These are phyloP conservation scores for Trissolcus brochymenae DNA, from an alignment of 2,888 invertebrate genomes.

Conservation along the genomic window DNA sequence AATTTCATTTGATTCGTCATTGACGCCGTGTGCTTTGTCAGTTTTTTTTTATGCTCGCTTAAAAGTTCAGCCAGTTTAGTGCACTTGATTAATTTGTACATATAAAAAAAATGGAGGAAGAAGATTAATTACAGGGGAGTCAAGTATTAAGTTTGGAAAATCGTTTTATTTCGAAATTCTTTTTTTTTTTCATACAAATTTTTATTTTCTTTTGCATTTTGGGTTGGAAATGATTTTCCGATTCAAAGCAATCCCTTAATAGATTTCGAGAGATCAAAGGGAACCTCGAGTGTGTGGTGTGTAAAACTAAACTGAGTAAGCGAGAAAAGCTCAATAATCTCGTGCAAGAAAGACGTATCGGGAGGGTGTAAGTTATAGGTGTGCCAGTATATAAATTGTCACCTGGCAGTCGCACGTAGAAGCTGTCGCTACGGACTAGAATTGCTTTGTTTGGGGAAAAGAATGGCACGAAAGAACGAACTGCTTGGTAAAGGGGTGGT, in stretches of 20 bases:
- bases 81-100: neutral
- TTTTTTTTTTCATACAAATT: too few species aligned
- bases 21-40: too few species aligned
- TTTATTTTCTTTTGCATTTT: neutral
- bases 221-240: conserved; percentile 25
- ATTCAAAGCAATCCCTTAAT: conserved; percentile 51
- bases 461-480: conserved; percentile 61
- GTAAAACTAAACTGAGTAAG: conserved; percentile 57
- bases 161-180: too few species aligned
- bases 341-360: conserved; percentile 73
- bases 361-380: conserved; percentile 69
- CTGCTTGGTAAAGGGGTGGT: conserved; percentile 47
- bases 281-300: conserved; percentile 49
- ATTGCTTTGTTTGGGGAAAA: conserved; percentile 74
- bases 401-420: conserved; percentile 71
- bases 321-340: conserved; percentile 63
- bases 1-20: conserved; percentile 36
- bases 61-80: too few species aligned
- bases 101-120: neutral
- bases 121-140: too few species aligned
- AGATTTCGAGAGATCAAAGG: conserved; percentile 52
- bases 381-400: conserved; percentile 74
- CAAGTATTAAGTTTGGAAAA: too few species aligned
- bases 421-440: conserved; percentile 66
- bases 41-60: too few species aligned